These are phyloP conservation scores for Coluber constrictor DNA, from an alignment of 2,797 vertebrate genomes.

Conservation along the genomic window DNA sequence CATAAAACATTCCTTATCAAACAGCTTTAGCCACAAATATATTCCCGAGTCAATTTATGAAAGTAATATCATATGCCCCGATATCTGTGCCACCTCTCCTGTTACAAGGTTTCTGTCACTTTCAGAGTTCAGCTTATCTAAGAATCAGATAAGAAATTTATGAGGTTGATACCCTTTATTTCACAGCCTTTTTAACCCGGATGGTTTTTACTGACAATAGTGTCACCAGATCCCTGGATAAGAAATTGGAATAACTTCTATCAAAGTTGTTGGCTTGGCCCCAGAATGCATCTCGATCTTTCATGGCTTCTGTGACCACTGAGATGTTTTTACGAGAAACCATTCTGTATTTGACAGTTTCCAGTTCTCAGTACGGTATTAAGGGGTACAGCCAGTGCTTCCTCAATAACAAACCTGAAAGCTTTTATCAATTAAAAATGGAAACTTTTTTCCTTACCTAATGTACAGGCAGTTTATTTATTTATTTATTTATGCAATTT, in stretches of 20 bases:
- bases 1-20: background rate
- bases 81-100: background rate
- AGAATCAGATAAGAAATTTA: background rate
- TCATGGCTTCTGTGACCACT: background rate
- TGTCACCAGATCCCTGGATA: background rate
- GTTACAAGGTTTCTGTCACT: background rate
- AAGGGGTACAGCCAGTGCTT: background rate
- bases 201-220: background rate
- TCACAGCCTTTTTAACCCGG: background rate
- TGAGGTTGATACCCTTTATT: background rate
- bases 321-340: background rate
- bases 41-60: background rate
- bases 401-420: background rate
- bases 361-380: background rate
- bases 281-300: background rate
- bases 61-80: background rate
- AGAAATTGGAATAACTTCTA: background rate
- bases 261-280: background rate
- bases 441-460: background rate
- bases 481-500: no score
- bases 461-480: background rate
- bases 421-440: background rate
- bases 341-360: background rate
- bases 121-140: background rate
- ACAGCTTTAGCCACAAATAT: background rate